phyloP scores from a whole-genome alignment of 2,888 invertebrate genomes.

The Trichopria drosophilae region DNA sequence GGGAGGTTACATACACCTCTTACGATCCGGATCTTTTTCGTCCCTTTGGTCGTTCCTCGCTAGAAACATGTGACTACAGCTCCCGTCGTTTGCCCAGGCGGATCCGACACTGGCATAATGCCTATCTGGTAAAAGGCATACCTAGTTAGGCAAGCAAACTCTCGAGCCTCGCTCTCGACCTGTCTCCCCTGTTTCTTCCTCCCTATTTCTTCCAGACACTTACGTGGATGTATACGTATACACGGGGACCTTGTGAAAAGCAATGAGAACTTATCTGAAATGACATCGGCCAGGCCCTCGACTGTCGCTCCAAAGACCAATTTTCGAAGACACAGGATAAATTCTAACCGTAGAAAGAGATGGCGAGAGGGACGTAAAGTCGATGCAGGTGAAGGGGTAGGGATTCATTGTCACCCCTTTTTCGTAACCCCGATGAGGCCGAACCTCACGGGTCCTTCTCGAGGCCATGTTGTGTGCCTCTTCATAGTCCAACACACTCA shows the following conservation, averaged over 20 bases:
- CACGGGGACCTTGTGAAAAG: slow-evolving; percentile 39
- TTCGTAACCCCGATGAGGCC: slow-evolving; percentile 32
- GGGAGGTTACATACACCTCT: too few species aligned
- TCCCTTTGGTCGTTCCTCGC: too few species aligned
- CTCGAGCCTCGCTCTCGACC: slow-evolving; percentile 15
- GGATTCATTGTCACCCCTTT: slow-evolving; percentile 42
- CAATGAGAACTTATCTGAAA: slow-evolving; percentile 55
- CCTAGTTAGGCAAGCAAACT: slow-evolving; percentile 33
- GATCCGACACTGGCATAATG: not conserved
- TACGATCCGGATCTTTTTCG: too few species aligned
- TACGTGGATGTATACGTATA: slow-evolving; percentile 17
- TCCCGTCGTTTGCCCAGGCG: too few species aligned
- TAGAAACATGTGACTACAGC: too few species aligned
- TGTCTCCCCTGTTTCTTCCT: slow-evolving; percentile 18
- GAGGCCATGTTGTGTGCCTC: too few species aligned
- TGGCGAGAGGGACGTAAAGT: slow-evolving; percentile 15
- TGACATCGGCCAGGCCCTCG: slow-evolving; percentile 52
- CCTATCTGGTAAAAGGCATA: slow-evolving; percentile 13
- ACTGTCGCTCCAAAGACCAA: slow-evolving; percentile 46
- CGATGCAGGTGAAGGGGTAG: slow-evolving; percentile 27
- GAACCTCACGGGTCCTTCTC: too few species aligned
- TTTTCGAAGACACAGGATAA: slow-evolving; percentile 37
- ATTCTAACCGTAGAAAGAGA: slow-evolving; percentile 17
- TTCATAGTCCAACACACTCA: too few species aligned
- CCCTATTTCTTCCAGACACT: slow-evolving; percentile 6